Evolutionary conservation across 2,888 invertebrate species (phyloP).

Genomic region (Osmoderma eremita): DNA sequence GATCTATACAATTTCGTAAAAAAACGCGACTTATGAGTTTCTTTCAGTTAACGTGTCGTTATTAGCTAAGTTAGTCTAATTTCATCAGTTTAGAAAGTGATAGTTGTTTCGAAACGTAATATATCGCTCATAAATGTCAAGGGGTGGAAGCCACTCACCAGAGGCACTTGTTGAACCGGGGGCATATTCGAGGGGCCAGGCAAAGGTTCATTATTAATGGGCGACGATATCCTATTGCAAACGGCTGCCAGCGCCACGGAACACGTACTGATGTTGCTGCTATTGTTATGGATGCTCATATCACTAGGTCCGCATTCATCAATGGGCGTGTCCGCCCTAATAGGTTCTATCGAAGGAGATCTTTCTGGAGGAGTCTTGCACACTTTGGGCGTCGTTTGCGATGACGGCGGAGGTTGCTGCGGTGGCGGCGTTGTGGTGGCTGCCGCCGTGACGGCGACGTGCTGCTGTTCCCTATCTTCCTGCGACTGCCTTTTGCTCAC

Average conservation of each 20-base stretch:
- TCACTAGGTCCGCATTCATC: slow-evolving; percentile 67
- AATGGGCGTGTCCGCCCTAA: slow-evolving; percentile 50
- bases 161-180: slow-evolving; percentile 88
- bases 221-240: slow-evolving; percentile 71
- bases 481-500: slow-evolving; percentile 54
- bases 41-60: too few relatives aligned
- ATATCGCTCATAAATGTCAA: too few relatives aligned
- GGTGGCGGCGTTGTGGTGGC: slow-evolving; percentile 45
- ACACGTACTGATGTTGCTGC: slow-evolving; percentile 63
- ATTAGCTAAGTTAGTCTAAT: too few relatives aligned
- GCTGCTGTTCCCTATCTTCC: slow-evolving; percentile 39
- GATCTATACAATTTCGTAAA: too few relatives aligned
- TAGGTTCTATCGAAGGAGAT: slow-evolving; percentile 54
- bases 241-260: slow-evolving; percentile 64
- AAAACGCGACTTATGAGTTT: too few relatives aligned
- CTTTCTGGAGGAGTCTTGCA: slow-evolving; percentile 51
- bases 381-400: slow-evolving; percentile 45
- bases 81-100: too few relatives aligned
- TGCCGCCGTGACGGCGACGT: slow-evolving; percentile 36
- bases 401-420: background rate
- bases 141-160: slow-evolving; percentile 70
- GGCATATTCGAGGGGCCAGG: slow-evolving; percentile 87
- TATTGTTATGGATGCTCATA: slow-evolving; percentile 67
- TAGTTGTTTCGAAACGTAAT: too few relatives aligned
- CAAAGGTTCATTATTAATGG: slow-evolving; percentile 74